Base-by-base conservation (phyloP, 2,113 vertebrate genomes). In the Phalacrocorax brasilianus region DNA sequence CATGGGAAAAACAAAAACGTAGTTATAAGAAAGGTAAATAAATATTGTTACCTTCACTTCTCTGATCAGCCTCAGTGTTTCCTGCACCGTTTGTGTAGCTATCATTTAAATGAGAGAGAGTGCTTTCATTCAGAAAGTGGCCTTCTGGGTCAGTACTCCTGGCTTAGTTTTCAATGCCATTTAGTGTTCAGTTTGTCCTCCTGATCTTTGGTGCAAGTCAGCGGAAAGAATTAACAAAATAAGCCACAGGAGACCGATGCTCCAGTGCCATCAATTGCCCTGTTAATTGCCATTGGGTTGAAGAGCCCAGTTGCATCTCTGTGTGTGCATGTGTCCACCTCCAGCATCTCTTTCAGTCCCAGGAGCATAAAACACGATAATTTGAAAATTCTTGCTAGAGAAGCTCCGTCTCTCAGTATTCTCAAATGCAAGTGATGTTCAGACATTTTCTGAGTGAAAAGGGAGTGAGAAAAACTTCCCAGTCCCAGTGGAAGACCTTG, bases 11-110 rank as follows among this genome's bases (percentile, higher is more conserved):
- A 50, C 21, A 32, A 88, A 58, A 83, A 24, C 4, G 3, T 28
- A 24, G 7, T 66, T 85, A 53, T 45, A 85, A 83, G 20, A 76
- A 91, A 67, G 13, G 30, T 63, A 90, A 92, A 80, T 88, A 93
- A 85, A 42, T 79, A 88, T n/a, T 89, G 40, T 85, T 26, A 53
- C 35, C 38, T 91, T 84, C 47, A 58, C 24, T 53, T 66, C 44
- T 87, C 23, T 92, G 42, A 53, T 82, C 33, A 76, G 40, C 7
- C 28, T 92, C 4, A 4, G 10, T 56, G 61, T 79, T 95, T 58
- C 65, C 45, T 82, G 35, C 35, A 27, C 22, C 3, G 88, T 44
- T 81, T 59, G 4, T 71, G 23, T 27, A 93, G 61, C 40, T 82
- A 38, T 44, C 5, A 61, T 75, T 80, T 86, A 95, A 92, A 77